Conservation (phyloP, 2,113 vertebrate genomes). For the Nicator chloris region DNA sequence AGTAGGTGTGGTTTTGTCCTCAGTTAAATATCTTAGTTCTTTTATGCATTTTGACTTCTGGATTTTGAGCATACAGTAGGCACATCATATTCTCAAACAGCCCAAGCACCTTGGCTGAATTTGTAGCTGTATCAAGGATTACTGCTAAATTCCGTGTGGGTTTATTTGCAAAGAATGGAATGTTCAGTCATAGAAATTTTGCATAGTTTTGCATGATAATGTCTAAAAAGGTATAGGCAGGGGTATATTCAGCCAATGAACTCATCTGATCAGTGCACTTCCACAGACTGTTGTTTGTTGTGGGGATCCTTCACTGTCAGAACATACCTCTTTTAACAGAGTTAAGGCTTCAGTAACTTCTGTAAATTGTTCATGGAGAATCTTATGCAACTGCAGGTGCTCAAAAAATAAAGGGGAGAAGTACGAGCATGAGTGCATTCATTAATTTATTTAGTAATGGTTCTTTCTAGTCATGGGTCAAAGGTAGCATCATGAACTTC, state of each 20-base stretch:
- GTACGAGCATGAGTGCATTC: not conserved
- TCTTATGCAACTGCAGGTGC: not conserved
- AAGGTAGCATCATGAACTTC: not conserved
- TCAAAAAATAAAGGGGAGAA: not conserved
- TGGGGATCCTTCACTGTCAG: not conserved
- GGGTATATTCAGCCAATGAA: not conserved
- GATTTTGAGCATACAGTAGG: not conserved
- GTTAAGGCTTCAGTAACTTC: not conserved
- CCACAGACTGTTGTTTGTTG: not conserved
- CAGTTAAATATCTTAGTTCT: not conserved
- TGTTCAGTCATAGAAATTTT: not conserved
- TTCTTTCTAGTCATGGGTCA: not conserved
- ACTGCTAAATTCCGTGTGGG: not conserved
- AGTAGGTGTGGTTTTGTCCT: not conserved
- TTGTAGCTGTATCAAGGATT: conserved; percentile 12
- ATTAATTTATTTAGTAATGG: not conserved
- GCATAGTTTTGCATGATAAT: conserved; percentile 16
- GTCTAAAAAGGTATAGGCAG: conserved; percentile 4
- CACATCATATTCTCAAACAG: not conserved
- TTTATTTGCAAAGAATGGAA: conserved; percentile 33
- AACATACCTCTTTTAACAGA: not conserved
- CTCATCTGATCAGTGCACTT: conserved; percentile 22
- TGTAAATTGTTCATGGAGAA: not conserved
- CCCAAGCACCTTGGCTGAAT: not conserved
- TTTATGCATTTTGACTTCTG: not conserved